These are phyloP conservation scores for Atractosteus spatula DNA, from an alignment of 2,113 vertebrate species.

Conservation along the genomic window DNA sequence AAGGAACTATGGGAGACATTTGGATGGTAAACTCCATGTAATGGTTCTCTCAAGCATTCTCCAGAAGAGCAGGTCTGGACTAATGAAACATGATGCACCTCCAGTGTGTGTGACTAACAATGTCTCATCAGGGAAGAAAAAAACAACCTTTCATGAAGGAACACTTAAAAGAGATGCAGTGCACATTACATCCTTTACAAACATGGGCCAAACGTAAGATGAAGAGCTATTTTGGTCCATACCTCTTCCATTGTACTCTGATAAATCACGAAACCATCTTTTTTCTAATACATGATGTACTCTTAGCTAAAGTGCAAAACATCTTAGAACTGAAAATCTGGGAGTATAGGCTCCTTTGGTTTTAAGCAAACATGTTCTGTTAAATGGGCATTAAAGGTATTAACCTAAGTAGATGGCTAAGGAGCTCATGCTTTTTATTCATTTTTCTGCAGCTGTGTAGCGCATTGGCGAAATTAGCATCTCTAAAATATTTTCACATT, in stretches of 20 bases:
- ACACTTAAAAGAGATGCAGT: constrained; percentile 2
- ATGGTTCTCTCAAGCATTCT: constrained; percentile 2
- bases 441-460: no score
- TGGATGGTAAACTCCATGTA: background rate
- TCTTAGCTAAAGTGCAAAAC: background rate
- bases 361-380: no score
- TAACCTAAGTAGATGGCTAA: no score
- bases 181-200: background rate
- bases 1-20: no score
- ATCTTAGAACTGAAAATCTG: no score
- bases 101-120: background rate
- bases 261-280: background rate
- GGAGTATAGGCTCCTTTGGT: no score
- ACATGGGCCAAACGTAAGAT: background rate
- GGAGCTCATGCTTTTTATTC: no score
- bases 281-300: background rate
- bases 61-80: background rate
- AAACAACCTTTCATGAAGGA: background rate
- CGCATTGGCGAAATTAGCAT: no score
- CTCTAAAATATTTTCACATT: no score
- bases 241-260: background rate
- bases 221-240: background rate
- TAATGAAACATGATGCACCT: background rate
- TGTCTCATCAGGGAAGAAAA: background rate
- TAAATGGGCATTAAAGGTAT: no score